Conservation (phyloP, 2,113 vertebrate species). For the Apaloderma vittatum region DNA sequence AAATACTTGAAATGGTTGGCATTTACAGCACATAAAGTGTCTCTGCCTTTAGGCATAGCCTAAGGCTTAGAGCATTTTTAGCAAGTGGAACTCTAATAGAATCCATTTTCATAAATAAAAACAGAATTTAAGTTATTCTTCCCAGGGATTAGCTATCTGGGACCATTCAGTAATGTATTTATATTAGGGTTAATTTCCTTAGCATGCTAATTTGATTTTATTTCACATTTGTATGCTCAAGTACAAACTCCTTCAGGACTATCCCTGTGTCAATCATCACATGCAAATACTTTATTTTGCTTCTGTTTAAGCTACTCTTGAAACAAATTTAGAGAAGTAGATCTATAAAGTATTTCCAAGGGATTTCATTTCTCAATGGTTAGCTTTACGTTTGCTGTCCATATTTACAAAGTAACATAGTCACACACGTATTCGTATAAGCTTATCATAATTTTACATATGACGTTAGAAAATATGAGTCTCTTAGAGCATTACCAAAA, state of each 20-base stretch:
- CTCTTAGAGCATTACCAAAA: constrained; percentile 1
- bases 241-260: constrained; percentile 27
- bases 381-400: not conserved
- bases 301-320: constrained; percentile 21
- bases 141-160: constrained; percentile 46
- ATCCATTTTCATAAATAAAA: constrained; percentile 71
- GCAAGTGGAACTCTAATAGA: constrained; percentile 44
- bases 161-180: constrained; percentile 50
- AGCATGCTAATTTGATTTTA: constrained; percentile 60
- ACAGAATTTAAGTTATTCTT: constrained; percentile 48
- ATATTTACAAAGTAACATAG: constrained; percentile 15
- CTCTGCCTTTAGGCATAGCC: constrained; percentile 64
- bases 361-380: not conserved
- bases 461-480: not conserved
- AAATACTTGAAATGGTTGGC: constrained; percentile 46
- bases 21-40: constrained; percentile 45
- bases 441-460: constrained; percentile 31
- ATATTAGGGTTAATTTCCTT: constrained; percentile 48
- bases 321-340: constrained; percentile 2
- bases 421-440: not conserved
- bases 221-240: constrained; percentile 56
- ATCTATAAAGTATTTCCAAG: constrained; percentile 11
- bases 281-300: not conserved
- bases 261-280: constrained; percentile 25
- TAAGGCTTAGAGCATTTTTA: constrained; percentile 68